Conservation (phyloP, 1,140 invertebrate species). For the Acromyrmex charruanus region DNA sequence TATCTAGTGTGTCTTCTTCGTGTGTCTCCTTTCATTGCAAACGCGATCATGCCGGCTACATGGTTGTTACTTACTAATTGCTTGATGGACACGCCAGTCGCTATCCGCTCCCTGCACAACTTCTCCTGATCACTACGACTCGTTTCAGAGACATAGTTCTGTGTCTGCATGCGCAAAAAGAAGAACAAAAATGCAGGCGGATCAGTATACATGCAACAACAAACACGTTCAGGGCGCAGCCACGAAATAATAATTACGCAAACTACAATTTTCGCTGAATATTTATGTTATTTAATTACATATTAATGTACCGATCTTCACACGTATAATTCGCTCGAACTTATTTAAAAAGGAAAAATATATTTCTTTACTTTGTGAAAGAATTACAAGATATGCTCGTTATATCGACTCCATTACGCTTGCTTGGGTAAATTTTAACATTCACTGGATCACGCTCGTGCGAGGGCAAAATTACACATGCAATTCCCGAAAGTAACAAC, state of each 20-base stretch:
- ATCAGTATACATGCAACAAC: conserved; percentile 65
- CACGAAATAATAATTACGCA: conserved; percentile 28
- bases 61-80: conserved; percentile 84
- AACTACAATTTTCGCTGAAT: not conserved
- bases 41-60: not conserved
- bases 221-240: too few species aligned
- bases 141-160: conserved; percentile 85
- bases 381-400: not conserved
- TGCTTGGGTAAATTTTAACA: conserved; percentile 16
- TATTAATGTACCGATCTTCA: not conserved
- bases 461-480: not conserved
- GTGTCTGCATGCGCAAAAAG: conserved; percentile 85
- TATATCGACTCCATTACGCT: not conserved
- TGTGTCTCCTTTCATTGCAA: conserved; percentile 3
- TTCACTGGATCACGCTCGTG: conserved; percentile 5
- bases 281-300: not conserved
- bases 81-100: conserved; percentile 86
- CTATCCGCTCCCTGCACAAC: conserved; percentile 84
- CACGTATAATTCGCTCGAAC: not conserved
- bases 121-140: conserved; percentile 83
- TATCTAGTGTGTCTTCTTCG: not conserved
- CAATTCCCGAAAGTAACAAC: conserved; percentile 40
- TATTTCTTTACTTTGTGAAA: not conserved
- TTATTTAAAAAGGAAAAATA: not conserved
- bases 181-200: conserved; percentile 70